Conservation (phyloP, 2,113 vertebrate species). For the Scomber scombrus region DNA sequence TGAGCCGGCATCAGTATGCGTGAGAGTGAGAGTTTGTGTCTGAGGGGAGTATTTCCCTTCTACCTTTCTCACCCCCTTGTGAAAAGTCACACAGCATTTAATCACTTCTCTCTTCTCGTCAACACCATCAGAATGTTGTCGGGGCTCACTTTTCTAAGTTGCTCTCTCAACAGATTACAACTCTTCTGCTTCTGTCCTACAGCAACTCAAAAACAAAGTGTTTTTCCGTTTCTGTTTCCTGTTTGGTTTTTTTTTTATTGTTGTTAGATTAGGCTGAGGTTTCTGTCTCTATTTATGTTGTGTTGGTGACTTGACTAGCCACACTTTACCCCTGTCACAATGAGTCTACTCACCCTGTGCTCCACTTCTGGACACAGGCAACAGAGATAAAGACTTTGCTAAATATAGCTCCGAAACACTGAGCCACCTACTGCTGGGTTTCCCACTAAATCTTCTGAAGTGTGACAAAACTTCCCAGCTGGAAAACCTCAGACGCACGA, state of each 20-base stretch:
- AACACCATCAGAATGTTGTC: conserved; percentile 17
- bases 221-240: no score
- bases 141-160: not conserved
- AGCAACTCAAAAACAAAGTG: not conserved
- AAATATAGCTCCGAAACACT: conserved; percentile 65
- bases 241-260: not conserved
- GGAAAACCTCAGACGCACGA: conserved; percentile 18
- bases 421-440: conserved; percentile 36
- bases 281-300: not conserved
- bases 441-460: conserved; percentile 31
- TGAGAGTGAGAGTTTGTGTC: conserved; percentile 17
- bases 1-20: conserved; percentile 18
- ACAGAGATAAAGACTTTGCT: conserved; percentile 63
- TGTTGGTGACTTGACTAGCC: conserved; percentile 36
- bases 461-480: conserved; percentile 16
- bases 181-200: not conserved
- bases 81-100: conserved; percentile 80
- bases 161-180: not conserved
- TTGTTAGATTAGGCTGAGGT: conserved; percentile 1
- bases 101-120: conserved; percentile 57
- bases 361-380: conserved; percentile 52
- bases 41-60: conserved; percentile 42
- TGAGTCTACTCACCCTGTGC: conserved; percentile 13
- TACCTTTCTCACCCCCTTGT: conserved; percentile 71
- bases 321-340: conserved; percentile 29